Conservation (phyloP, 1,140 invertebrate species). For the Drosophila sulfurigaster region DNA sequence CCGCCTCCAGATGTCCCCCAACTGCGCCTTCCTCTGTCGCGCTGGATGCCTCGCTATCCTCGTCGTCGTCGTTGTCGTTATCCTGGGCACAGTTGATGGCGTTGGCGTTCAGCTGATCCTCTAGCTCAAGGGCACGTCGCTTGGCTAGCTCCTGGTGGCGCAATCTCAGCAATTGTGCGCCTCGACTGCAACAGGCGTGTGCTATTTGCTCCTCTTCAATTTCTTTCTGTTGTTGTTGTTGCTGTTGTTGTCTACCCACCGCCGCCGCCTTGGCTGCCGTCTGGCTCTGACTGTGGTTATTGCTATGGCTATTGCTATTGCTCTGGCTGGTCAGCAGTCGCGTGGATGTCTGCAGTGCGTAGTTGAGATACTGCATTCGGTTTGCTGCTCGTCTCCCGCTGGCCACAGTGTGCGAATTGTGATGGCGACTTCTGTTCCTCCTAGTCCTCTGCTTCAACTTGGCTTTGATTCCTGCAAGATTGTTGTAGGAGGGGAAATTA, state of each 20-base stretch:
- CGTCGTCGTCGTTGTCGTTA: slow-evolving; percentile 5
- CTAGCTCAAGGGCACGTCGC: slow-evolving; percentile 58
- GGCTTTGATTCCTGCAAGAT: slow-evolving; percentile 45
- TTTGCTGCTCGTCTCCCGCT: slow-evolving; percentile 72
- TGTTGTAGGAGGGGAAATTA: slow-evolving; percentile 25
- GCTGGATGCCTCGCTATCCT: slow-evolving; percentile 22
- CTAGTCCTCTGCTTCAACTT: not conserved
- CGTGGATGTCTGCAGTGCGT: slow-evolving; percentile 84
- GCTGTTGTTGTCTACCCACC: slow-evolving; percentile 27
- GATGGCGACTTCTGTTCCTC: not conserved
- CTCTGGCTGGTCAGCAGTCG: slow-evolving; percentile 79
- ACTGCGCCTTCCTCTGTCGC: slow-evolving; percentile 38
- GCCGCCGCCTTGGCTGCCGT: slow-evolving; percentile 3
- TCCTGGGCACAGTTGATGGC: slow-evolving; percentile 10
- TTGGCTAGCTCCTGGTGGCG: slow-evolving; percentile 67
- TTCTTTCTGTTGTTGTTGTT: slow-evolving; percentile 31
- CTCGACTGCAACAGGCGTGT: slow-evolving; percentile 74
- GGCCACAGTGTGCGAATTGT: slow-evolving; percentile 78
- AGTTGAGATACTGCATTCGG: slow-evolving; percentile 85
- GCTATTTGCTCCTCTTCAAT: slow-evolving; percentile 59
- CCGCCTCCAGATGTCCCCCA: slow-evolving; percentile 16
- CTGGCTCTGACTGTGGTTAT: slow-evolving; percentile 15
- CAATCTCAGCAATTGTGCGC: slow-evolving; percentile 67
- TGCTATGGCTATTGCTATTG: slow-evolving; percentile 57
- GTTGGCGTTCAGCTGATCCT: slow-evolving; percentile 73